Percentiles rank a stretch among this genome's conserved stretches.
These are phyloP conservation scores for Baccha elongata DNA, from an alignment of 2,888 invertebrate species.

Conservation along the genomic window DNA sequence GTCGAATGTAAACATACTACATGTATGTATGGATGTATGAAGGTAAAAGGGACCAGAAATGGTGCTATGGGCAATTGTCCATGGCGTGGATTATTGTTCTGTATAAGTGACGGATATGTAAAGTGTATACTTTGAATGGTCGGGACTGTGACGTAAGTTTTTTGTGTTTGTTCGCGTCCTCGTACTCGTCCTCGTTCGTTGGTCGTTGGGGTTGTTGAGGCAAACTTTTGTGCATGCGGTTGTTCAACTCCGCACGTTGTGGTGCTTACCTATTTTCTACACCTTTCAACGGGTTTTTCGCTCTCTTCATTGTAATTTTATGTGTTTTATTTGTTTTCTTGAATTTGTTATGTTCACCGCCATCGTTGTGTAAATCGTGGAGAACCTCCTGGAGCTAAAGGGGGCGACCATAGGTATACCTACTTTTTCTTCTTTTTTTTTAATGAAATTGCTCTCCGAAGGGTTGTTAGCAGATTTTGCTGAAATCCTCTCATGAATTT, in stretches of 20 bases:
- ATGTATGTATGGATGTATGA: background rate
- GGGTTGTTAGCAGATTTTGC: conserved; percentile 72
- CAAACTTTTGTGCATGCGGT: conserved; percentile 41
- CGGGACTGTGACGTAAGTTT: conserved; percentile 16
- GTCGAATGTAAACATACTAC: background rate
- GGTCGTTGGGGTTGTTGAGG: conserved; percentile 20
- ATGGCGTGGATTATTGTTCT: conserved; percentile 71
- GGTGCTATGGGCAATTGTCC: conserved; percentile 66
- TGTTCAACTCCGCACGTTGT: conserved; percentile 33
- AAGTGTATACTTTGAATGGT: conserved; percentile 57
- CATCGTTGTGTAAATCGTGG: conserved; percentile 8
- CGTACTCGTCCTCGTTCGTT: background rate
- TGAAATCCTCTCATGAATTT: conserved; percentile 71
- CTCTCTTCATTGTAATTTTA: conserved; percentile 36
- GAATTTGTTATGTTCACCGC: conserved; percentile 48
- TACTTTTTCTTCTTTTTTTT: conserved; percentile 29
- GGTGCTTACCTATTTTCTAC: conserved; percentile 25
- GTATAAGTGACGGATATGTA: conserved; percentile 68
- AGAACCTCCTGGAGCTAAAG: conserved; percentile 28
- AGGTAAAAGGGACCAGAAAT: background rate
- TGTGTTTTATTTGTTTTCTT: conserved; percentile 58
- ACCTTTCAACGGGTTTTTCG: conserved; percentile 44
- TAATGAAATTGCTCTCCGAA: conserved; percentile 71
- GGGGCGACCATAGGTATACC: background rate
- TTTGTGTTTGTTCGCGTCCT: conserved; percentile 12